Evolutionary conservation across 92 coral and sea anemone genomes (phyloP).

Genomic region (Phenganax marumi): DNA sequence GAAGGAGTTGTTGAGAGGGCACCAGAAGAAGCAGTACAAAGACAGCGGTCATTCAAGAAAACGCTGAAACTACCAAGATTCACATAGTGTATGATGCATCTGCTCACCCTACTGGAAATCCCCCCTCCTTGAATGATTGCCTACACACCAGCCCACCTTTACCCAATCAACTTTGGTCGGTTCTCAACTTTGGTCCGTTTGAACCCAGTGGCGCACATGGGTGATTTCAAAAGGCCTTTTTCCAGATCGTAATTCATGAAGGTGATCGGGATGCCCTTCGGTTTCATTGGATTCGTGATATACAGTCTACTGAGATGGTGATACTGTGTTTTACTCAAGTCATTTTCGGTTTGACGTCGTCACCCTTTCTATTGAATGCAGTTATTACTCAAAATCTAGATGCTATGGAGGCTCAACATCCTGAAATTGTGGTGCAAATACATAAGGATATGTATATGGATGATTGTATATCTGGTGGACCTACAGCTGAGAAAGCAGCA

Average conservation of each 20-base stretch:
- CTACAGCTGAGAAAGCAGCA: not conserved
- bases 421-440: conserved; percentile 14
- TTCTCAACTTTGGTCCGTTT: conserved; percentile 35
- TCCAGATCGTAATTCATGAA: conserved; percentile 30
- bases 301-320: conserved; percentile 15
- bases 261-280: conserved; percentile 47
- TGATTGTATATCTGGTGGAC: not conserved
- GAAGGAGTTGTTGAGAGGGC: no score
- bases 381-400: conserved; percentile 27
- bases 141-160: conserved; percentile 45
- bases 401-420: conserved; percentile 35
- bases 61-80: conserved; percentile 25
- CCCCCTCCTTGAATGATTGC: conserved; percentile 47
- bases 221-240: conserved; percentile 36
- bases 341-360: conserved; percentile 36
- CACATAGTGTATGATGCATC: conserved; percentile 37
- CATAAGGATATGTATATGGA: conserved; percentile 10
- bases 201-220: conserved; percentile 28
- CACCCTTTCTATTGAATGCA: conserved; percentile 23
- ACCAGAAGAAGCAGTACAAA: no score
- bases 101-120: conserved; percentile 25
- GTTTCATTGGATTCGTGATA: conserved; percentile 39
- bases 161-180: conserved; percentile 37
- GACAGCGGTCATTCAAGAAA: conserved; percentile 27
- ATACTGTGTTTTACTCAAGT: conserved; percentile 24